A percentile compares a stretch with the other conserved stretches of the same genome.
Evolutionary conservation across 2,113 vertebrate genomes (phyloP).

Genomic region (Eurypyga helias): DNA sequence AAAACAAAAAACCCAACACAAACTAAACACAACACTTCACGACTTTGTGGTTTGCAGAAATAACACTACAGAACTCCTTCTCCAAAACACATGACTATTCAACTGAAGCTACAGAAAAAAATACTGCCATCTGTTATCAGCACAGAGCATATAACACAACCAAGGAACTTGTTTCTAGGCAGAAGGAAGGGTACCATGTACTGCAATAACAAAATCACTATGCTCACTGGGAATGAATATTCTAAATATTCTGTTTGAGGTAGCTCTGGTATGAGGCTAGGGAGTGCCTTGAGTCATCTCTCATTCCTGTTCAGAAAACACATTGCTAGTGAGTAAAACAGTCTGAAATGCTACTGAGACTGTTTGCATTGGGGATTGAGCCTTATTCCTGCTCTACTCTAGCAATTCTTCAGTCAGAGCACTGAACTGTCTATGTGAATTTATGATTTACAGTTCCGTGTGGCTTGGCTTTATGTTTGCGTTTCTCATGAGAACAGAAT

Average conservation of each 20-base stretch:
- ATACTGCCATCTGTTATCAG: conserved; percentile 45
- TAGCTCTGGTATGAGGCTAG: background rate
- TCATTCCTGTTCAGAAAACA: background rate
- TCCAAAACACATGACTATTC: background rate
- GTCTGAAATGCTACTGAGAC: background rate
- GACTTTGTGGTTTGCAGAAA: conserved; percentile 21
- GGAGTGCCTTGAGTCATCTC: background rate
- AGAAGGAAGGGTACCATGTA: background rate
- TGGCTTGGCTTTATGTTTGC: background rate
- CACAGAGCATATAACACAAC: conserved; percentile 5
- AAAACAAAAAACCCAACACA: background rate
- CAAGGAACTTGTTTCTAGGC: conserved; percentile 47
- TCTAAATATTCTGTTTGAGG: conserved; percentile 33
- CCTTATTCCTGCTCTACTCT: background rate
- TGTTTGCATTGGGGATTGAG: background rate
- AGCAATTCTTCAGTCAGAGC: background rate
- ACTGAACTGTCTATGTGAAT: background rate
- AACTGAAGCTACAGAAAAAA: conserved; percentile 24
- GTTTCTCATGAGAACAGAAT: background rate
- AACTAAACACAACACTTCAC: background rate
- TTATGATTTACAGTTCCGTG: background rate
- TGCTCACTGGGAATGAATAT: background rate
- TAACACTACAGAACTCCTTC: conserved; percentile 5
- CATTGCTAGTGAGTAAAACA: background rate
- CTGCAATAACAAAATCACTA: background rate